phyloP scores from a whole-genome alignment of 1,140 invertebrate species.

The Ceratosolen fusciceps region DNA sequence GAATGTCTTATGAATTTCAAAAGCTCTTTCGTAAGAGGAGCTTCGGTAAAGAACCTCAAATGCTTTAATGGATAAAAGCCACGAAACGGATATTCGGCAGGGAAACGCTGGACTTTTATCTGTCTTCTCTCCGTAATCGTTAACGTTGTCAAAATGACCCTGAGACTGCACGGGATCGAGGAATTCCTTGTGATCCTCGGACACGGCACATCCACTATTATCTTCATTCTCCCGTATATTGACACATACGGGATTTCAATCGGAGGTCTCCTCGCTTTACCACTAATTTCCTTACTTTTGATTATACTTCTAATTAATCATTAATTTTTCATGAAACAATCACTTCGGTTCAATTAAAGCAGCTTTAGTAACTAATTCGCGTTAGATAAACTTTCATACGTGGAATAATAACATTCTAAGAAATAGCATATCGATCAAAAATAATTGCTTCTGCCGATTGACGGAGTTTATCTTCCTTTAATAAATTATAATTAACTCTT shows the following conservation, averaged over 20 bases:
- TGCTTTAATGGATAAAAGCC: neutral
- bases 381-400: no score
- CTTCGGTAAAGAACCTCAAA: neutral
- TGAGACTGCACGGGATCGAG: neutral
- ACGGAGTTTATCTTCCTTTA: no score
- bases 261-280: neutral
- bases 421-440: no score
- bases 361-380: no score
- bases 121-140: neutral
- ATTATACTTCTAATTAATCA: neutral
- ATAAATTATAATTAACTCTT: no score
- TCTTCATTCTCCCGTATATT: no score
- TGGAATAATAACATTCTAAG: no score
- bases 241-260: no score
- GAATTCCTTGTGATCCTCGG: neutral
- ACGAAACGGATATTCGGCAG: no score
- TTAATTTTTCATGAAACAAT: neutral
- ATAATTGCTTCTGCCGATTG: no score
- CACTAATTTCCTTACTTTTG: neutral
- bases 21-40: neutral
- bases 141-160: neutral
- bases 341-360: neutral
- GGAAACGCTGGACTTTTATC: neutral
- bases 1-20: slow-evolving; percentile 6
- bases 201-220: no score